phyloP scores from a whole-genome alignment of 2,797 vertebrate genomes.

The Petrocephalus sullivani region DNA sequence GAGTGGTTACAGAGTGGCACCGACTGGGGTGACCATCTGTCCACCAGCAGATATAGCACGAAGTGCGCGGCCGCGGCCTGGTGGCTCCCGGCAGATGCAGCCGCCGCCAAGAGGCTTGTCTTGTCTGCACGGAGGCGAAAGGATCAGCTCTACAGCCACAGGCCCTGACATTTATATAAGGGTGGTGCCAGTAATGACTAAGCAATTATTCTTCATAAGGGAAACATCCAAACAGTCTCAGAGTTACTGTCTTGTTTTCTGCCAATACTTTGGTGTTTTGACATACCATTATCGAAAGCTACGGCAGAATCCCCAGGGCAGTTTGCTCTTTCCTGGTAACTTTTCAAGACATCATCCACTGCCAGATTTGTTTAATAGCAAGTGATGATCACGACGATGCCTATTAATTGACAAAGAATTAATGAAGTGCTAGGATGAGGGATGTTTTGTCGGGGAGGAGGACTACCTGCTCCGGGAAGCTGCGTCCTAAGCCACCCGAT shows the following conservation, averaged over 20 bases:
- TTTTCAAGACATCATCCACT: neutral
- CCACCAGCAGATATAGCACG: slow-evolving; percentile 49
- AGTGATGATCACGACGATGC: neutral
- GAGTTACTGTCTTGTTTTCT: neutral
- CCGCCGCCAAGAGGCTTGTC: neutral
- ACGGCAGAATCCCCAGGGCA: neutral
- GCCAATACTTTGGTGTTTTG: neutral
- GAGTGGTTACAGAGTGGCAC: slow-evolving; percentile 51
- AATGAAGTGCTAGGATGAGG: neutral
- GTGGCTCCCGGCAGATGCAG: neutral
- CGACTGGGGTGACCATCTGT: slow-evolving; percentile 62
- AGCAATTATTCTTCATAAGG: neutral
- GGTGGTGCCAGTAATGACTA: neutral
- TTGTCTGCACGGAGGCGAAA: neutral
- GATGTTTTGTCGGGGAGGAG: neutral
- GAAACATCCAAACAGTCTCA: neutral
- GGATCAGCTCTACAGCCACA: neutral
- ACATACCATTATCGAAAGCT: neutral
- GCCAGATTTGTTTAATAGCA: neutral
- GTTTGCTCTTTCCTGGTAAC: neutral
- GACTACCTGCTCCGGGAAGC: neutral
- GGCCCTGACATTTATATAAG: neutral
- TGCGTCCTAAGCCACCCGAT: neutral
- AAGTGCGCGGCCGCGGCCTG: neutral
- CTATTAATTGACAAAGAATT: neutral